phyloP scores from a whole-genome alignment of 2,797 vertebrate species.

The Miichthys miiuy region DNA sequence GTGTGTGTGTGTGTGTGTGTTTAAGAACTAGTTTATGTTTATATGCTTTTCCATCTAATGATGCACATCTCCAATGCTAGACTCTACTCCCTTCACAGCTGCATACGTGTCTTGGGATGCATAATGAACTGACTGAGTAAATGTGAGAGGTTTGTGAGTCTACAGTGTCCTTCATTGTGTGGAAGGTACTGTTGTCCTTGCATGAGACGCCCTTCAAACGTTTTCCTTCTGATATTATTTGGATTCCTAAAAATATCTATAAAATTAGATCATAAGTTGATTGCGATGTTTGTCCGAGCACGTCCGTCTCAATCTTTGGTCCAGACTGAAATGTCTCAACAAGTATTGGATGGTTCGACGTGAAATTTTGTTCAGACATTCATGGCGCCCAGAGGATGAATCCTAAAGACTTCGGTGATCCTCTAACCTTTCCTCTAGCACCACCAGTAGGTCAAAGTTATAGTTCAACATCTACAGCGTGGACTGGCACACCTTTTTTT shows the following conservation, averaged over 20 bases:
- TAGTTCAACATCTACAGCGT: background rate
- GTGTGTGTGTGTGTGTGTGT: conserved; percentile 30
- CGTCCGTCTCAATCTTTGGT: background rate
- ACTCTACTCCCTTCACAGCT: conserved; percentile 14
- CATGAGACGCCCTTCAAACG: conserved; percentile 4
- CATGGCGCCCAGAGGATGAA: background rate
- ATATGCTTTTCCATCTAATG: conserved; percentile 2
- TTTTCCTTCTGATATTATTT: conserved; percentile 5
- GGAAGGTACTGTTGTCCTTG: background rate
- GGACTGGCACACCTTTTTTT: no score
- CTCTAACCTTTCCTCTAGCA: background rate
- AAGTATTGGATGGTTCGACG: background rate
- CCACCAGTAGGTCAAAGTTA: background rate
- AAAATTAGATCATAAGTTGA: background rate
- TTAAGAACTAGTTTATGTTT: conserved; percentile 8
- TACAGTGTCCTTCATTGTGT: background rate
- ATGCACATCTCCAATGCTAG: conserved; percentile 15
- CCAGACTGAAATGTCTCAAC: background rate
- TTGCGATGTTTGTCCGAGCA: background rate
- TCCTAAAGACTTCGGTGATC: no score
- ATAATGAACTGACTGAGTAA: conserved; percentile 28
- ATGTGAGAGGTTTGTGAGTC: conserved; percentile 11
- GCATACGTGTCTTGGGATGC: conserved; percentile 9
- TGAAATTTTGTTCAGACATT: background rate
- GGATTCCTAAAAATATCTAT: conserved; percentile 10